phyloP scores from a whole-genome alignment of 2,888 invertebrate species.

The Apantesis nais region DNA sequence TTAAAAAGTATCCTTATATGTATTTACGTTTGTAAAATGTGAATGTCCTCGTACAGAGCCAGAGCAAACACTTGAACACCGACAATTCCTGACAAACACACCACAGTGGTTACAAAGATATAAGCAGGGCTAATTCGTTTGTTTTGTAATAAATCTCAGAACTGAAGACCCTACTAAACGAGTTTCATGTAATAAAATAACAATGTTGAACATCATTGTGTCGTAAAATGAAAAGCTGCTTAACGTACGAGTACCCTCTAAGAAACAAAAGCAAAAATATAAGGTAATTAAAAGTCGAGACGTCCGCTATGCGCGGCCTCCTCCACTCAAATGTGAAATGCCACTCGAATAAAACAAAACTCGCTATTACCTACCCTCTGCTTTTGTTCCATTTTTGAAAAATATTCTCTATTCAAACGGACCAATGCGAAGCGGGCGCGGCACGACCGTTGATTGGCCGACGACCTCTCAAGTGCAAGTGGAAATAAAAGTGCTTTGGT shows the following conservation, averaged over 20 bases:
- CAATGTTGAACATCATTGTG: conserved; percentile 73
- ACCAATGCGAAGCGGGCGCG: conserved; percentile 81
- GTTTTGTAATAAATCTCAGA: conserved; percentile 68
- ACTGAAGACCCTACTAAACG: conserved; percentile 52
- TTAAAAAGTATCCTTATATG: not conserved
- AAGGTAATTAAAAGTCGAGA: conserved; percentile 80
- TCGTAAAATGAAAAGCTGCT: conserved; percentile 68
- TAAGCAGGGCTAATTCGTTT: conserved; percentile 80
- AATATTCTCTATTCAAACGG: conserved; percentile 82
- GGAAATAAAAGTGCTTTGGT: conserved; percentile 83
- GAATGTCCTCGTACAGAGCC: conserved; percentile 47
- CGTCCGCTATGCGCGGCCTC: conserved; percentile 73
- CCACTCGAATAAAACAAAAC: conserved; percentile 84
- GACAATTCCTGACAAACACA: conserved; percentile 65
- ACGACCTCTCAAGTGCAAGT: conserved; percentile 79
- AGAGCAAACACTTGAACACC: conserved; percentile 55
- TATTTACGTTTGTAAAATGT: conserved; percentile 2
- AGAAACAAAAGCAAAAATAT: conserved; percentile 71
- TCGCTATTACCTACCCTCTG: conserved; percentile 83
- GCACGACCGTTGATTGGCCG: conserved; percentile 84
- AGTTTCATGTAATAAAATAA: conserved; percentile 75
- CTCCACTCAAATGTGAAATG: conserved; percentile 77
- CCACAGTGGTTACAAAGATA: conserved; percentile 64
- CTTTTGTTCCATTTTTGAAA: conserved; percentile 79
- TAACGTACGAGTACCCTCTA: conserved; percentile 61